A percentile compares a stretch with the other conserved stretches of the same genome.
phyloP scores from a whole-genome alignment of 2,888 invertebrate genomes.

The Lampropteryx suffumata region DNA sequence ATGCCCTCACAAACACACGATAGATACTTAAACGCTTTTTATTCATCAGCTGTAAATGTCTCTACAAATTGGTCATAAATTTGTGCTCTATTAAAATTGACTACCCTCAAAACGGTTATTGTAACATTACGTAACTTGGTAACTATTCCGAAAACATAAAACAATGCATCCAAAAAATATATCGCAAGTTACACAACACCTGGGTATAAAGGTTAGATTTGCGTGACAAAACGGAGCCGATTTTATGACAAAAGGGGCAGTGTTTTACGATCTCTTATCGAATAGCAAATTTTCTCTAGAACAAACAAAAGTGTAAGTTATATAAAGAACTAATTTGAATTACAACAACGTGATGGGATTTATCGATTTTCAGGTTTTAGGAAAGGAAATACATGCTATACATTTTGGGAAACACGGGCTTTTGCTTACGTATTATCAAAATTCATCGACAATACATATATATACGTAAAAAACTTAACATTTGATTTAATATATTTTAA shows the following conservation, averaged over 20 bases:
- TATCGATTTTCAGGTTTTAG: conserved; percentile 32
- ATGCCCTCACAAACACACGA: conserved; percentile 53
- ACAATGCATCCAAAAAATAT: conserved; percentile 65
- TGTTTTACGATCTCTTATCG: conserved; percentile 76
- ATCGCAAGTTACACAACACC: conserved; percentile 55
- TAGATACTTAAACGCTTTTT: conserved; percentile 58
- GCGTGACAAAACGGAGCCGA: conserved; percentile 55
- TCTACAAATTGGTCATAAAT: conserved; percentile 73
- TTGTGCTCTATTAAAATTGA: conserved; percentile 78
- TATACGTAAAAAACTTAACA: too few relatives aligned
- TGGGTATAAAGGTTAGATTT: conserved; percentile 57
- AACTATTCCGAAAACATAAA: conserved; percentile 72
- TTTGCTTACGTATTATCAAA: too few relatives aligned
- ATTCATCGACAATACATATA: too few relatives aligned
- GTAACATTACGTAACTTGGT: conserved; percentile 73
- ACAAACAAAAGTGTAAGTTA: conserved; percentile 64
- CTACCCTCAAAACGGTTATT: conserved; percentile 71
- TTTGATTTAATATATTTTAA: too few relatives aligned
- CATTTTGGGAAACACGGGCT: too few relatives aligned
- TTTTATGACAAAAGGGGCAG: conserved; percentile 74
- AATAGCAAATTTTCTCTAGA: conserved; percentile 66
- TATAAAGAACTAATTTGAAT: conserved; percentile 60
- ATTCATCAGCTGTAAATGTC: conserved; percentile 76
- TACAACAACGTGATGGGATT: conserved; percentile 52
- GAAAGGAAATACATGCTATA: conserved; percentile 14